phyloP scores from a whole-genome alignment of 2,113 vertebrate species.

The Nycticebus coucang region DNA sequence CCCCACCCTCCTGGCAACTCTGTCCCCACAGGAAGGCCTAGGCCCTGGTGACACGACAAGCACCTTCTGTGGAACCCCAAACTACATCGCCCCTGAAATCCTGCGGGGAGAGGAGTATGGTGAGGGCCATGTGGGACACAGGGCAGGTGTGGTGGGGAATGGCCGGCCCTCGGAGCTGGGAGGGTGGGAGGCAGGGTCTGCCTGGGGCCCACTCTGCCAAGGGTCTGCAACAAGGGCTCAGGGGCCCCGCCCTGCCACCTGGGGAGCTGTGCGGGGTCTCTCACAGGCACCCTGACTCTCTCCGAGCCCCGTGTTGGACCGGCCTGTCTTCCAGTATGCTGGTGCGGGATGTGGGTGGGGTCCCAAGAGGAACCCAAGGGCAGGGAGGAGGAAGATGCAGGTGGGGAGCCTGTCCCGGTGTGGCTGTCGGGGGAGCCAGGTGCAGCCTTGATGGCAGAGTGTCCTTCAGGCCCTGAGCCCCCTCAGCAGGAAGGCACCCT shows the following conservation, averaged over 20 bases:
- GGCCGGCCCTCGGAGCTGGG: not conserved
- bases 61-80: conserved; percentile 98
- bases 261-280: too few species aligned
- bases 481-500: not conserved
- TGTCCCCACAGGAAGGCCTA: conserved; percentile 92
- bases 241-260: not conserved
- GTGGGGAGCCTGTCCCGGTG: too few species aligned
- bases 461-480: not conserved
- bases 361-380: not conserved
- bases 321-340: accelerated
- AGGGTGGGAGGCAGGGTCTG: too few species aligned
- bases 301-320: not conserved
- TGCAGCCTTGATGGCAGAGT: not conserved
- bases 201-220: too few species aligned
- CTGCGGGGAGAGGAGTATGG: conserved; percentile 98
- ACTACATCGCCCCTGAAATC: conserved; percentile 99
- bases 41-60: conserved; percentile 98
- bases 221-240: not conserved
- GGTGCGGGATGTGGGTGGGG: too few species aligned
- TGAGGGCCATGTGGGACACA: conserved; percentile 69
- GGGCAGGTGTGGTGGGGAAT: not conserved
- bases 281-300: accelerated
- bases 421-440: not conserved
- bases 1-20: not conserved
- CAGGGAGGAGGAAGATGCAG: not conserved